Percentiles rank a stretch among this genome's conserved stretches.
phyloP scores from a whole-genome alignment of 1,140 invertebrate species.

The Camponotus vicinus region DNA sequence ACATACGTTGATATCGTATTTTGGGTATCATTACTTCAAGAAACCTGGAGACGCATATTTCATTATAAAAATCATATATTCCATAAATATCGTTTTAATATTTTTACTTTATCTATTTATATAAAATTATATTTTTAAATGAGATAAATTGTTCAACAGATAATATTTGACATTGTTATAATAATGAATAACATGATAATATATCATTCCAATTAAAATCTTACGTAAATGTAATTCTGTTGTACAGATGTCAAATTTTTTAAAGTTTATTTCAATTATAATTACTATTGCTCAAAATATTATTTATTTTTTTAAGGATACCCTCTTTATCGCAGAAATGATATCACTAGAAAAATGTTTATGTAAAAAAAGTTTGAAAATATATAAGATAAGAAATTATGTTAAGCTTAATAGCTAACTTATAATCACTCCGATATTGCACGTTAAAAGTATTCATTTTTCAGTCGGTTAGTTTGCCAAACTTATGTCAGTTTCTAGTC shows the following conservation, averaged over 20 bases:
- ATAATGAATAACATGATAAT: background rate
- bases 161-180: background rate
- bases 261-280: background rate
- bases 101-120: background rate
- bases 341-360: background rate
- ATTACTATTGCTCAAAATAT: background rate
- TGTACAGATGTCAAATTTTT: background rate
- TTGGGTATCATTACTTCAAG: background rate
- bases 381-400: background rate
- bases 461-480: slow-evolving; percentile 20
- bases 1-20: background rate
- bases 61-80: background rate
- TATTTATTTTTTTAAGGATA: background rate
- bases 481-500: background rate
- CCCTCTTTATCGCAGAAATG: background rate
- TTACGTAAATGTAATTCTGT: background rate
- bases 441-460: background rate
- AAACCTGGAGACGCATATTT: no score
- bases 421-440: background rate
- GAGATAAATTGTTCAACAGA: background rate
- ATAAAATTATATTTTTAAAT: slow-evolving; percentile 25
- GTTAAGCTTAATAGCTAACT: background rate
- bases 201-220: background rate
- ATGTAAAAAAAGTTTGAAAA: background rate
- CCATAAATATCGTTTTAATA: background rate